These are phyloP conservation scores for Pithys albifrons DNA, from an alignment of 2,113 vertebrate species.

Conservation along the genomic window DNA sequence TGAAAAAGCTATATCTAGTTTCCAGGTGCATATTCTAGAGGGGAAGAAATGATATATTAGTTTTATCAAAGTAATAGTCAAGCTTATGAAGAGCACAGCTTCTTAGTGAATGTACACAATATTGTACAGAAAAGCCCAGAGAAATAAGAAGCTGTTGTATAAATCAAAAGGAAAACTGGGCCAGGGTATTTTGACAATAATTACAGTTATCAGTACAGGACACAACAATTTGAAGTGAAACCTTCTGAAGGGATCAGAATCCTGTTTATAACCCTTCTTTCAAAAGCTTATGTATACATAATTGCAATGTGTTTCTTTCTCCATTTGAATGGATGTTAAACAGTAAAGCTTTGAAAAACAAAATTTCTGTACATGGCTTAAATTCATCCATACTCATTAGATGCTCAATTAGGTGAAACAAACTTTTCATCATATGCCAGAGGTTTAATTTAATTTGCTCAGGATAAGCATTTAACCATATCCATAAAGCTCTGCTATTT, in stretches of 20 bases:
- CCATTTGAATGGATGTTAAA: constrained; percentile 38
- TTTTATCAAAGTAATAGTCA: not conserved
- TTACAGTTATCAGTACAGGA: not conserved
- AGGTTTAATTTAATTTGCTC: constrained; percentile 73
- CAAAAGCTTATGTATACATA: not conserved
- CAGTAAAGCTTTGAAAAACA: constrained; percentile 54
- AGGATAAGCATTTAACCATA: constrained; percentile 54
- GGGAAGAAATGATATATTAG: not conserved
- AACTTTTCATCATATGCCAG: constrained; percentile 60
- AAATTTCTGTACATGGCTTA: constrained; percentile 56
- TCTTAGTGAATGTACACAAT: not conserved
- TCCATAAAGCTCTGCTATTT: constrained; percentile 9
- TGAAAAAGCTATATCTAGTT: not conserved
- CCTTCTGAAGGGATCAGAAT: not conserved
- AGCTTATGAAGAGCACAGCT: not conserved
- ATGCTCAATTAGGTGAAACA: constrained; percentile 66
- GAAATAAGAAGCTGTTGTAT: not conserved
- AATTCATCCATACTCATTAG: constrained; percentile 66
- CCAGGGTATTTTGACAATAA: not conserved
- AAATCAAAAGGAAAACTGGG: not conserved
- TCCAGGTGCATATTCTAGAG: not conserved
- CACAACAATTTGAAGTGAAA: not conserved
- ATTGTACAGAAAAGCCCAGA: not conserved
- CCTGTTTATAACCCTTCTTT: constrained; percentile 28
- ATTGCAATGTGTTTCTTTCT: constrained; percentile 27